Evolutionary conservation across 2,888 invertebrate genomes (phyloP), one percentile per base, ranked within the genome.

Genomic region (Rotaria magnacalcarata): DNA sequence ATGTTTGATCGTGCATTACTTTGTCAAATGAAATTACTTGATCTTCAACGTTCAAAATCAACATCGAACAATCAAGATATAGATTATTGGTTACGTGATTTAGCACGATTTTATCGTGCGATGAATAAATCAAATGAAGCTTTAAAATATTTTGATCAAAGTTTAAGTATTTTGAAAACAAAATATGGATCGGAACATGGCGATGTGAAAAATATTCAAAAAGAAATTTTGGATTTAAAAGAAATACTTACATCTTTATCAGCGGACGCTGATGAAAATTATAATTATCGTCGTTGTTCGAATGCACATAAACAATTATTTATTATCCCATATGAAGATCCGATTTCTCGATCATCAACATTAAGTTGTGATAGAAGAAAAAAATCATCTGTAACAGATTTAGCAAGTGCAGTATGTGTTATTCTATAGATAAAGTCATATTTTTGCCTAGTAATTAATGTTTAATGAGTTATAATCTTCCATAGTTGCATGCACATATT

Each of bases 1-100:
- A 67, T 67, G 67, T 67, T 67, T 34, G 67, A 67, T 67, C 67
- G 67, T 19, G 67, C 67, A 34, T 67, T 67, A 34, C 34, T 67
- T 1, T 67, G 67, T 67, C 67, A 67, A 67, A 67, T 67, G 67
- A 67, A 67, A 67, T 19, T 67, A 67, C 67, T 67, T 34, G 5
- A 67, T 34, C 2, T 67, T 67, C 67, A 34, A 34, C 67, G 67
- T 19, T 67, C 67, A 41, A 41, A 16, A 34, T 67, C 34, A 19
- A n/a, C 34, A 34, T 34, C 67, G 4, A 67, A 67, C 34, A 34
- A 67, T 34, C 34, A 41, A 34, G 67, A 34, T 34, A 16, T 67
- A 19, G 67, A 5, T 1, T 67, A 67, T 34, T 19, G 10, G 2
- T 67, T 67, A 67, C 2, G 34, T 5, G 67, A 34, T 67, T 34